Evolutionary conservation across 2,888 invertebrate genomes (phyloP), one percentile per base, ranked within the genome.

Genomic region (Abrostola tripartita): DNA sequence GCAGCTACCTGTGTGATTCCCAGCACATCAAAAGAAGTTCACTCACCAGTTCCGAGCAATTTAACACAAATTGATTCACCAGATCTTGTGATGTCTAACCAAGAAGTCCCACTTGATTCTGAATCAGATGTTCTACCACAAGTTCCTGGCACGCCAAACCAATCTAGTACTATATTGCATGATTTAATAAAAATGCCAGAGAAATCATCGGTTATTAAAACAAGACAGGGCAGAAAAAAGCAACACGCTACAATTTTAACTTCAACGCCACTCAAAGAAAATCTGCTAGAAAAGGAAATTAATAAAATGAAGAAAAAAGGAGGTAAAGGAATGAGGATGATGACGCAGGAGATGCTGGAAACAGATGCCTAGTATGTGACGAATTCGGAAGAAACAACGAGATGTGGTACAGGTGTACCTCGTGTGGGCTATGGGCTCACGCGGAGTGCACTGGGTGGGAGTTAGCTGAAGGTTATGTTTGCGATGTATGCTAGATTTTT

Each of bases 161-260:
- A 61, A 52, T 64, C 44, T 44, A 37, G 44, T n/a, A n/a, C n/a
- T 57, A 52, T 50, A 63, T 73, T 78, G 59, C 69, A 73, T 64
- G 55, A 75, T 75, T 76, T 80, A 61, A 78, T 77, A 5, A 54
- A 55, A 8, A n/a, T 61, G 50, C 61, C 61, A 41, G 63, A 79
- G 68, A 78, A 78, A 70, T 12, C 71, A 73, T 7, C 68, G 72
- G 61, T 73, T 63, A 55, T 70, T 56, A 76, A 76, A 8, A 73
- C 67, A 71, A 81, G 74, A 76, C 66, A 81, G 55, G 66, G 75
- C 52, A 68, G 71, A 75, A 78, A 74, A 59, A 81, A 84, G 68
- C 85, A 82, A 63, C 81, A 83, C 44, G 79, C 82, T 40, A 81
- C 76, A 52, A 74, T 82, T 70, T 76, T 81, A 68, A 84, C 81